A percentile compares a stretch with the other conserved stretches of the same genome.
Conservation (phyloP, 2,888 invertebrate species). For the Merodon equestris region DNA sequence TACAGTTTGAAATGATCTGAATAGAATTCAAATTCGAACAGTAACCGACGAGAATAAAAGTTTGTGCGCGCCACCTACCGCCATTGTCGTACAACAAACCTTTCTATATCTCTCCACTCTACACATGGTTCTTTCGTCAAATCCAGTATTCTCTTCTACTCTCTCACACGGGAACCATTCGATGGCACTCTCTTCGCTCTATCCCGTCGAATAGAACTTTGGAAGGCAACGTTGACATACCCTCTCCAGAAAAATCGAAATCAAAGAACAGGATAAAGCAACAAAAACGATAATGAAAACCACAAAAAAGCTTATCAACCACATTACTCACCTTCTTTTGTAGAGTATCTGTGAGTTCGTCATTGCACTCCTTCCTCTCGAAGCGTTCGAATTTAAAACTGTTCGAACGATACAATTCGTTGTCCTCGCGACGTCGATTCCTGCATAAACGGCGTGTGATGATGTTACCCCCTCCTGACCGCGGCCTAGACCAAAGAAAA, state of each 20-base stretch:
- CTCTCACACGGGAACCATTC: neutral
- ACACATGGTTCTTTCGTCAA: slow-evolving; percentile 34
- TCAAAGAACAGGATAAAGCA: neutral
- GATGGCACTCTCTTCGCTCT: slow-evolving; percentile 10
- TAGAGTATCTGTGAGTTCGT: slow-evolving; percentile 81
- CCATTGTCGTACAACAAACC: slow-evolving; percentile 7
- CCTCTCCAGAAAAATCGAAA: no score
- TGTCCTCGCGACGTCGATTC: slow-evolving; percentile 86
- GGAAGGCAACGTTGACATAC: slow-evolving; percentile 9
- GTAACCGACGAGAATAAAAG: no score
- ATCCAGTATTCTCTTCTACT: neutral
- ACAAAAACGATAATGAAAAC: neutral
- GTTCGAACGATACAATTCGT: slow-evolving; percentile 91
- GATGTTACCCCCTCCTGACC: slow-evolving; percentile 78
- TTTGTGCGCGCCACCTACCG: slow-evolving; percentile 26
- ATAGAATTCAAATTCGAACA: no score
- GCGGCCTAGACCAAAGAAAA: slow-evolving; percentile 71
- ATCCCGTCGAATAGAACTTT: slow-evolving; percentile 10
- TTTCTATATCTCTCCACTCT: slow-evolving; percentile 8
- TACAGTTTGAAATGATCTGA: no score
- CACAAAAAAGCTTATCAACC: slow-evolving; percentile 23
- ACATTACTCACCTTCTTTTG: slow-evolving; percentile 85
- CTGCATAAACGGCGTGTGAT: slow-evolving; percentile 88
- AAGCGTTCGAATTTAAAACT: slow-evolving; percentile 93
- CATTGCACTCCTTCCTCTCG: slow-evolving; percentile 84